Base-by-base conservation (phyloP, 1,140 invertebrate species). In the Steinernema feltiae region DNA sequence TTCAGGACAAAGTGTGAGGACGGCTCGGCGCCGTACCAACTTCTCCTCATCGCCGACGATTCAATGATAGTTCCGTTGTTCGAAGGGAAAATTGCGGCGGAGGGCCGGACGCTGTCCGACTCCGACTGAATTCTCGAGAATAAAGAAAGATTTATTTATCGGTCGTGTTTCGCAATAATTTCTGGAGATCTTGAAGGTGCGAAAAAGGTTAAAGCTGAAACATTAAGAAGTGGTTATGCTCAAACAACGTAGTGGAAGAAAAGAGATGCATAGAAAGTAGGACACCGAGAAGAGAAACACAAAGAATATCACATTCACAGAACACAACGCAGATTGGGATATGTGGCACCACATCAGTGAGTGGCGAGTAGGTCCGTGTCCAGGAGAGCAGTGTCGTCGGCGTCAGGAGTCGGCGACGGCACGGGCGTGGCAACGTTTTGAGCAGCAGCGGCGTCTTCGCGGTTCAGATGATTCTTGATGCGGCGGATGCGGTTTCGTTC, bases 1-100 rank as follows among this genome's bases (percentile, higher is more conserved):
- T 84, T 84, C 80, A 84, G 86, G 76, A 78, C 81, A 3, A 46
- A 78, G n/a, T 86, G 82, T 69, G 84, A 86, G 69, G 82, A 84
- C 48, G 77, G 76, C n/a, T 71, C 76, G 3, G 82, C 82, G 24
- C 83, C 82, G 0, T 82, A 85, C 70, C 84, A 84, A 31, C 72
- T 85, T 29, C 69, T 78, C 1, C 71, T 86, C 1, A 71, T 86
- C 24, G 29, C 35, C 27, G 82, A 84, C 41, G 84, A 84, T 35
- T 48, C 75, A n/a, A 32, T 53, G 7, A 35, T 84, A 29, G 48
- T 86, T 48, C 84, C 82, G 0, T 32, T 85, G 0, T 86, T 84
- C 48, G 77, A 84, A 30, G 82, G 84, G 1, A 69, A 69, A 29
- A 73, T 83, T n/a, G 31, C 82, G n/a, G 82, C 82, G 7, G 82